Evolutionary conservation across 2,888 invertebrate genomes (phyloP).

Genomic region (Pyrrhia umbra): DNA sequence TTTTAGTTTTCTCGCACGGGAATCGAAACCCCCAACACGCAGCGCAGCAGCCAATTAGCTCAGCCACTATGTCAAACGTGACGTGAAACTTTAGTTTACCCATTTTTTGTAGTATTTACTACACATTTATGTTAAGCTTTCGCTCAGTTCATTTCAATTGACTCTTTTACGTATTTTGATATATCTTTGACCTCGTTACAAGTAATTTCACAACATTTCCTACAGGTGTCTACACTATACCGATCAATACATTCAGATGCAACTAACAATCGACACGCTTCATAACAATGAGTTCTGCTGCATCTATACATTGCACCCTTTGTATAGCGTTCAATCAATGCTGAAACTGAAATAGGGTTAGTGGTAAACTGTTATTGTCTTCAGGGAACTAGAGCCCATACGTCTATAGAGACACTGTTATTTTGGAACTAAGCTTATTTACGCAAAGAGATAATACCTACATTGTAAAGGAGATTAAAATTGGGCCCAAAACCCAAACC

Average conservation of each 20-base stretch:
- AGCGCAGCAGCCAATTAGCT: too few species aligned
- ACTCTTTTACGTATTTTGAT: not conserved
- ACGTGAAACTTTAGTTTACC: too few species aligned
- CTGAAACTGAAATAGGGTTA: slow-evolving; percentile 13
- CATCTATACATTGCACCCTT: slow-evolving; percentile 17
- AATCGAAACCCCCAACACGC: too few species aligned
- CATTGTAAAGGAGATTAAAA: not conserved
- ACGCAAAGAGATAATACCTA: not conserved
- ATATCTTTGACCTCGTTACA: slow-evolving; percentile 11
- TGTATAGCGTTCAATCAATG: slow-evolving; percentile 35
- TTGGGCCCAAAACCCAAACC: not conserved
- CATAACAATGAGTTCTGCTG: slow-evolving; percentile 36
- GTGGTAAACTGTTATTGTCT: slow-evolving; percentile 11
- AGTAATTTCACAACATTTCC: slow-evolving; percentile 19
- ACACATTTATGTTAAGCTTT: too few species aligned
- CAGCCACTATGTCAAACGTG: too few species aligned
- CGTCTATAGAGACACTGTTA: not conserved
- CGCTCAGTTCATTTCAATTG: not conserved
- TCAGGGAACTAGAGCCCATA: not conserved
- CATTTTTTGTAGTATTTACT: too few species aligned
- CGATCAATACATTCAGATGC: slow-evolving; percentile 47
- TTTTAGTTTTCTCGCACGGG: too few species aligned
- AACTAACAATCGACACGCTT: slow-evolving; percentile 37
- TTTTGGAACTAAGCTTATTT: not conserved
- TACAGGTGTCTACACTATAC: slow-evolving; percentile 1